Conservation (phyloP, 2,888 invertebrate species). For the Ptychoptera albimana region DNA sequence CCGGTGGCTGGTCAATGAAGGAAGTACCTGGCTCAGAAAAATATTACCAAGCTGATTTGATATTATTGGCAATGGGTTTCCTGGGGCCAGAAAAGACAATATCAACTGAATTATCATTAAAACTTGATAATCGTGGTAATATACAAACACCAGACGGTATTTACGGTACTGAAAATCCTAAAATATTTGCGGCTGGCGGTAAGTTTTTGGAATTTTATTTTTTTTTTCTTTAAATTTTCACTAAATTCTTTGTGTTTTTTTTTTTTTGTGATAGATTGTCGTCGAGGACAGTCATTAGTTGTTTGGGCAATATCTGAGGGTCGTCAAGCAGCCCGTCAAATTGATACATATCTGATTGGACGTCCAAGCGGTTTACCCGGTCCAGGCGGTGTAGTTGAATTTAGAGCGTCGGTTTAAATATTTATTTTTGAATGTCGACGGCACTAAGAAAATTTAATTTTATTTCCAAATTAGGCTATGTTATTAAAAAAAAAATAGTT, state of each 20-base stretch:
- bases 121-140: slow-evolving; percentile 84
- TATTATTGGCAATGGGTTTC: slow-evolving; percentile 97
- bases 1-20: slow-evolving; percentile 87
- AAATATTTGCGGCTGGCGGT: slow-evolving; percentile 95
- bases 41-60: slow-evolving; percentile 73
- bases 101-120: slow-evolving; percentile 62
- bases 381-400: slow-evolving; percentile 69
- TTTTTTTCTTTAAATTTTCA: slow-evolving; percentile 13
- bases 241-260: not conserved
- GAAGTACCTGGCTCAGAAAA: slow-evolving; percentile 67
- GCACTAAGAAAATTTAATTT: too few relatives aligned
- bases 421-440: too few relatives aligned
- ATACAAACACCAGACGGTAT: slow-evolving; percentile 62
- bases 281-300: slow-evolving; percentile 95
- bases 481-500: too few relatives aligned
- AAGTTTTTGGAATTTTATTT: slow-evolving; percentile 16
- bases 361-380: slow-evolving; percentile 67
- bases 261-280: slow-evolving; percentile 55
- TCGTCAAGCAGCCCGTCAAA: slow-evolving; percentile 89
- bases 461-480: too few relatives aligned
- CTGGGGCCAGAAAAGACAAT: slow-evolving; percentile 86
- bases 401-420: not conserved
- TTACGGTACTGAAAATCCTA: slow-evolving; percentile 63
- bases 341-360: slow-evolving; percentile 72
- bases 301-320: slow-evolving; percentile 99